Conservation (phyloP, 2,113 vertebrate species). For the Sinocyclocheilus anophthalmus region DNA sequence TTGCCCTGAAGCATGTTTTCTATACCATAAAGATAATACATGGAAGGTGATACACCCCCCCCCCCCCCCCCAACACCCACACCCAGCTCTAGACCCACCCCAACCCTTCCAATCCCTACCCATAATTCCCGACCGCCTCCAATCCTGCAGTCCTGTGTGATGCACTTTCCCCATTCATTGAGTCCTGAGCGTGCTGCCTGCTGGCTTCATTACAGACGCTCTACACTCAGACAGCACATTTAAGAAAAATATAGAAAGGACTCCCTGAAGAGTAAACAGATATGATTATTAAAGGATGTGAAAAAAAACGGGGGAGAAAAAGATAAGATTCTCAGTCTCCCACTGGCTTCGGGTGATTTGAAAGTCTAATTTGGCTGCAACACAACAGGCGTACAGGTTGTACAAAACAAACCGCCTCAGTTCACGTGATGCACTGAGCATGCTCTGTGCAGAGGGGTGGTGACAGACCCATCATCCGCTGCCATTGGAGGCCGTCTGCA, state of each 20-base stretch:
- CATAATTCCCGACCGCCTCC: constrained; percentile 70
- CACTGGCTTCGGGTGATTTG: constrained; percentile 78
- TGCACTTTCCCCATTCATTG: constrained; percentile 63
- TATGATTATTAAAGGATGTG: constrained; percentile 77
- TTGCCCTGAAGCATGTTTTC: constrained; percentile 87
- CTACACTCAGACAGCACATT: constrained; percentile 74
- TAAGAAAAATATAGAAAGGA: constrained; percentile 75
- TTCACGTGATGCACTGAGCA: constrained; percentile 69
- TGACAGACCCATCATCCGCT: constrained; percentile 66
- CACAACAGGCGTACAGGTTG: constrained; percentile 75
- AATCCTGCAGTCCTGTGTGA: constrained; percentile 73
- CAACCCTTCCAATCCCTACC: constrained; percentile 53
- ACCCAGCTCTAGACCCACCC: too few species aligned
- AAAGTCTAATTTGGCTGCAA: constrained; percentile 80
- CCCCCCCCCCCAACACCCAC: neutral
- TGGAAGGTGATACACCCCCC: too few species aligned
- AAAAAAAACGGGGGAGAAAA: constrained; percentile 63
- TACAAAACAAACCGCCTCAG: constrained; percentile 73
- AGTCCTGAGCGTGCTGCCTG: constrained; percentile 68
- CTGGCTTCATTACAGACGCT: constrained; percentile 76
- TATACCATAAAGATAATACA: constrained; percentile 85
- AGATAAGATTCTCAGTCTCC: constrained; percentile 70
- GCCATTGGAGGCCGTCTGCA: constrained; percentile 53
- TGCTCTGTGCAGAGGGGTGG: constrained; percentile 66
- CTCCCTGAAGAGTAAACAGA: constrained; percentile 81